Evolutionary conservation across 2,113 vertebrate species (phyloP), one percentile per base, ranked within the genome.

Genomic region (Cinclus cinclus): DNA sequence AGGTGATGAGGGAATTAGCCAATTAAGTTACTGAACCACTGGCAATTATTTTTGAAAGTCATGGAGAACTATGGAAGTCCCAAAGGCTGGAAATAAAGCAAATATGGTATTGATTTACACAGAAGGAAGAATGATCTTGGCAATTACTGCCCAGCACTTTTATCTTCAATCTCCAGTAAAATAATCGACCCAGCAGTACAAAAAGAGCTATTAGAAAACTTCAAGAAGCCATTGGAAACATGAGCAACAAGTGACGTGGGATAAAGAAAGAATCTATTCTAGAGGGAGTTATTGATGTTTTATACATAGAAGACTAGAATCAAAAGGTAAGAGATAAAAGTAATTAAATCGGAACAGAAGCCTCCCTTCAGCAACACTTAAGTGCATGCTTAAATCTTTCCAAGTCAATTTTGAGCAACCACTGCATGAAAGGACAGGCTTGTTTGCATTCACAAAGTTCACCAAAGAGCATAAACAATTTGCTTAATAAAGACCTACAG

Each of bases 41-140:
- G 90, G 84, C 78, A 95, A 96, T 96, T 95, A 95, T 95, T 91
- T 96, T 91, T 96, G 90, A 97, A 96, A 97, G 89, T 94, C 93
- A 67, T 91, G 63, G 89, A 94, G 91, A 95, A 82, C 87, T 91
- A 69, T 83, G 89, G 70, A 95, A 91, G 93, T 95, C 94, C 78
- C 94, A 95, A 87, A 91, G 78, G 84, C 82, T 87, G 50, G 63
- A 87, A 90, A 96, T 94, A 96, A 95, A 96, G 90, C 87, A 95
- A 95, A 97, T 91, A 95, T 85, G 69, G 50, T 97, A 95, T 96
- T 95, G 96, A 96, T 96, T 97, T 95, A 92, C 84, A 90, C 78
- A 83, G 91, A 95, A 92, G 85, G 59, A 95, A 87, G 89, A 96
- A 95, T 46, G 87, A 90, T 90, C 94, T 93, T 94, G 89, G 89